Conservation (phyloP, 2,888 invertebrate genomes). For the Lacanobia oleracea region DNA sequence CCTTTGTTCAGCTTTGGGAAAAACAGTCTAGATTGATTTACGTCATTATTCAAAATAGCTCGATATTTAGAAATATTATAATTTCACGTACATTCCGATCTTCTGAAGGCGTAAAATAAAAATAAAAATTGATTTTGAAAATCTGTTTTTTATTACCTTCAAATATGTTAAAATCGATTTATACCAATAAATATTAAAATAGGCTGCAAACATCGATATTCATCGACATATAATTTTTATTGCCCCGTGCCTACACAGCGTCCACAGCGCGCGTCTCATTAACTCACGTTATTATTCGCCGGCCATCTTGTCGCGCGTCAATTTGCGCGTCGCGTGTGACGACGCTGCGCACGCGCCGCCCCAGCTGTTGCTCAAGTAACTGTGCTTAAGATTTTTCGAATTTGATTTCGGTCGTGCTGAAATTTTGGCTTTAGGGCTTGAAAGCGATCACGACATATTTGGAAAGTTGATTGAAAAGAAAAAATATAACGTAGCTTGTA, state of each 20-base stretch:
- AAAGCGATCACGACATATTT: slow-evolving; percentile 24
- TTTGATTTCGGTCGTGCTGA: slow-evolving; percentile 46
- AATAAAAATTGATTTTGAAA: too few species aligned
- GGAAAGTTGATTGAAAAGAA: slow-evolving; percentile 9
- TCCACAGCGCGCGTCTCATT: slow-evolving; percentile 71
- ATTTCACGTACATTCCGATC: too few species aligned
- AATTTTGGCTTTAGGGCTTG: slow-evolving; percentile 12
- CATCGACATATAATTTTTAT: background rate
- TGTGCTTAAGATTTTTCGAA: slow-evolving; percentile 38
- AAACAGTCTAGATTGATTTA: too few species aligned
- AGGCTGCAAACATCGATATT: background rate
- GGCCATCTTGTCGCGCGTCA: slow-evolving; percentile 75
- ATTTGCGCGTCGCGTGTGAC: slow-evolving; percentile 73
- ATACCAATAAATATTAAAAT: background rate
- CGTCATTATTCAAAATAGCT: background rate
- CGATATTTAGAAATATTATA: background rate
- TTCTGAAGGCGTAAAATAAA: too few species aligned
- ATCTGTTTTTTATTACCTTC: too few species aligned
- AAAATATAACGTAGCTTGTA: background rate
- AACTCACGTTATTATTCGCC: slow-evolving; percentile 75
- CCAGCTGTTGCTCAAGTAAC: slow-evolving; percentile 58
- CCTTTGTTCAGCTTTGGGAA: too few species aligned
- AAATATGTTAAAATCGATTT: too few species aligned
- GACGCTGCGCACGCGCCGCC: slow-evolving; percentile 66
- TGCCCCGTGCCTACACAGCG: background rate